phyloP scores from a whole-genome alignment of 2,888 invertebrate species.

The Oasisia sp. region DNA sequence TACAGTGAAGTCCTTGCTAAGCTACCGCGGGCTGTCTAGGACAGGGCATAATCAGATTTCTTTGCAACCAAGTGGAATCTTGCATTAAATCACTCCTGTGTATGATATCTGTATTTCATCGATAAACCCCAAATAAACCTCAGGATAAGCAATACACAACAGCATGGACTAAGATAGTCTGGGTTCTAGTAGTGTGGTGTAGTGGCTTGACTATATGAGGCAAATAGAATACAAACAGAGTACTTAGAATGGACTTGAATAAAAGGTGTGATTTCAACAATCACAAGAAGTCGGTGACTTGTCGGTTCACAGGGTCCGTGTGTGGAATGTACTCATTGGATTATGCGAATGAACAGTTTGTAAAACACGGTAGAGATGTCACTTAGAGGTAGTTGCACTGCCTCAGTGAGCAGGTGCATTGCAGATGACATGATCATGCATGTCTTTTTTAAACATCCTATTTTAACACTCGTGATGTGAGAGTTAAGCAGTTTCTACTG shows the following conservation, averaged over 20 bases:
- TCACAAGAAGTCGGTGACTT: neutral
- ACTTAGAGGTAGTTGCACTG: neutral
- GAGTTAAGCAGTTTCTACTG: neutral
- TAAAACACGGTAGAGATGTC: neutral
- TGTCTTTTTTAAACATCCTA: neutral
- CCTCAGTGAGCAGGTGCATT: neutral
- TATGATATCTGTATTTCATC: neutral
- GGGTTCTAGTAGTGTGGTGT: neutral
- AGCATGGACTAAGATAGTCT: neutral
- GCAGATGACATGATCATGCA: neutral
- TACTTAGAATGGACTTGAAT: too few relatives aligned
- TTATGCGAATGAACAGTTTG: neutral
- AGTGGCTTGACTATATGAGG: neutral
- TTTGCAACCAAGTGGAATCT: neutral
- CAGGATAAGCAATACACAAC: neutral
- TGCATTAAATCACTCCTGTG: neutral
- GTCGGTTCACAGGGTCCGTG: neutral
- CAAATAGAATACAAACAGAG: too few relatives aligned
- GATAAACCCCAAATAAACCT: neutral
- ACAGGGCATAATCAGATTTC: neutral
- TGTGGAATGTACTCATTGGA: neutral
- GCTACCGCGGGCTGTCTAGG: too few relatives aligned
- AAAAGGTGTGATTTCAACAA: neutral
- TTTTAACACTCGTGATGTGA: neutral
- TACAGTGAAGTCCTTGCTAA: neutral